phyloP scores from a whole-genome alignment of 2,888 invertebrate genomes.

The Eupithecia centaureata region DNA sequence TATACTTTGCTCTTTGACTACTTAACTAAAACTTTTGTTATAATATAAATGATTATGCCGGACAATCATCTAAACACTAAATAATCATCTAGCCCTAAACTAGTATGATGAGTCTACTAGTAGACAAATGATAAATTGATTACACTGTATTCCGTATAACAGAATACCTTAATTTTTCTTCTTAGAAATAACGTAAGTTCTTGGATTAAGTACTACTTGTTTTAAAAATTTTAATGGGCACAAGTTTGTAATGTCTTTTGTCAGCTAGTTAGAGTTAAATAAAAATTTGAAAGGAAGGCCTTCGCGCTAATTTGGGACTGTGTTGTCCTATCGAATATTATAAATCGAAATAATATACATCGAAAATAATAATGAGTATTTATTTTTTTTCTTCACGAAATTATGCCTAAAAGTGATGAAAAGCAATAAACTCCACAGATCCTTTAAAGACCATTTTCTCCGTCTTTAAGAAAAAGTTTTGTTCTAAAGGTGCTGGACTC shows the following conservation, averaged over 20 bases:
- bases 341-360: too few species aligned
- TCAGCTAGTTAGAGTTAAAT: too few species aligned
- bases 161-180: background rate
- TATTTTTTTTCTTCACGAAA: background rate
- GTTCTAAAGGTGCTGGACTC: slow-evolving; percentile 22
- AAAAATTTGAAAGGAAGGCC: background rate
- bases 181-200: background rate
- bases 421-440: background rate
- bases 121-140: too few species aligned
- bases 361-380: background rate
- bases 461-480: slow-evolving; percentile 2
- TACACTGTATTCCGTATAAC: too few species aligned
- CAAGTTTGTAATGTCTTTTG: background rate
- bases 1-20: too few species aligned
- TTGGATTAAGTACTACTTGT: background rate
- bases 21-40: background rate
- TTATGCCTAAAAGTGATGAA: background rate
- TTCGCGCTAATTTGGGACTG: background rate
- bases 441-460: background rate
- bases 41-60: too few species aligned
- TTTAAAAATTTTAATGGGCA: background rate
- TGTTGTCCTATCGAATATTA: too few species aligned
- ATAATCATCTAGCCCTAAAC: too few species aligned
- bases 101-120: too few species aligned
- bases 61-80: too few species aligned